A percentile compares a stretch with the other conserved stretches of the same genome.
phyloP scores from a whole-genome alignment of 2,888 invertebrate genomes.

The Lasioglossum zephyrum region DNA sequence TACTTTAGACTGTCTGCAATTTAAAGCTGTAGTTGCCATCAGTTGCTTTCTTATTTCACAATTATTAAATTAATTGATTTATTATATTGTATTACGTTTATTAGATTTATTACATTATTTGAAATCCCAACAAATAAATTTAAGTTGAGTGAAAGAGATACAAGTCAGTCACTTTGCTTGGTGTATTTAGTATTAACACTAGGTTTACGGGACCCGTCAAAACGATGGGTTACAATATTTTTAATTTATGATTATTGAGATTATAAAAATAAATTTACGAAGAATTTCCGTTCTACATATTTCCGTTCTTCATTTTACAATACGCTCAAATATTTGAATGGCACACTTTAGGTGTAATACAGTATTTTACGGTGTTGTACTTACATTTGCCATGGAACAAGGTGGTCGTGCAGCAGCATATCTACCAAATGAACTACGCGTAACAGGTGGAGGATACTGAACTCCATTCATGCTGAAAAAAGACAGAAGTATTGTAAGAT shows the following conservation, averaged over 20 bases:
- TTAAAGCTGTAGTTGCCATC: background rate
- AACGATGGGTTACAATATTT: too few relatives aligned
- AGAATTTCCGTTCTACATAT: too few relatives aligned
- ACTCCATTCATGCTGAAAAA: conserved; percentile 76
- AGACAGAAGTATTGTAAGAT: background rate
- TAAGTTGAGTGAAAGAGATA: background rate
- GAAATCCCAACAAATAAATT: background rate
- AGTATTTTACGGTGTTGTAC: conserved; percentile 56
- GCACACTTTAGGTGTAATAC: too few relatives aligned
- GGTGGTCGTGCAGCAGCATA: conserved; percentile 88
- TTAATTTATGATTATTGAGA: too few relatives aligned
- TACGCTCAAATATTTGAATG: background rate
- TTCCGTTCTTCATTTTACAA: conserved; percentile 8
- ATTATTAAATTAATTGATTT: background rate
- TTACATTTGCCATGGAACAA: conserved; percentile 89
- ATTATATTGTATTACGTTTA: background rate
- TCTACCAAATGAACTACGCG: conserved; percentile 81
- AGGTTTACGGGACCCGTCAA: too few relatives aligned
- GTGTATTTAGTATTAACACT: background rate
- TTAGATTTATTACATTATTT: background rate
- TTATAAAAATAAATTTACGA: too few relatives aligned
- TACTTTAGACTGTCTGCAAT: background rate
- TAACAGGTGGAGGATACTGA: conserved; percentile 65
- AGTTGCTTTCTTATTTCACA: background rate
- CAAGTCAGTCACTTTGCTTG: too few relatives aligned